Evolutionary conservation across 2,888 invertebrate species (phyloP), one percentile per base, ranked within the genome.

Genomic region (Chrysotoxum bicinctum): DNA sequence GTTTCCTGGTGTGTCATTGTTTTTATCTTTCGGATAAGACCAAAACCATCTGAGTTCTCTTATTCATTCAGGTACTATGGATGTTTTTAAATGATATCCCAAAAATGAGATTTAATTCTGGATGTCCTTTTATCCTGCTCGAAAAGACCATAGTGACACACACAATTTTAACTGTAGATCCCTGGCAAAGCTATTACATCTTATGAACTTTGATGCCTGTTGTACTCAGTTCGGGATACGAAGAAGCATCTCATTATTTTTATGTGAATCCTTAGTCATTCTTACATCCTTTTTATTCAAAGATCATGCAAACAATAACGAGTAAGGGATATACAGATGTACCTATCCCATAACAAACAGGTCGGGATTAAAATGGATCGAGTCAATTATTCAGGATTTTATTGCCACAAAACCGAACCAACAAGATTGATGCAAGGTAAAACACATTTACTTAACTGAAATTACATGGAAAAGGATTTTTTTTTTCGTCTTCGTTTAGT

Each of bases 301-400:
- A 62, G 45, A 78, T 12, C 45, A 76, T 58, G 43, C 9, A 48
- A 48, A 19, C 26, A 58, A 72, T 40, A 54, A 19, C 26, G 52
- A 72, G 35, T 73, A 58, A 69, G 43, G 23, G 45, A 48, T 50
- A 54, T 40, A 50, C 2, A 32, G 45, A 37, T 62, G 40, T 64
- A 43, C 26, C 48, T 21, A 32, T 3, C 9, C 10, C 0, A 43
- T n/a, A 43, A 21, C 45, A 52, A 19, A 21, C 54, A 73, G 66
- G 72, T 56, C 45, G 68, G 77, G 43, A 74, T 69, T 50, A 62
- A 60, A 69, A 69, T 48, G 78, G 62, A 83, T 78, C 62, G 62
- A 56, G 52, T 83, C 73, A 73, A 83, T 83, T 79, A 83, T 79
- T 83, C 74, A 64, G 74, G 78, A 79, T 74, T 83, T 83, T 56